Evolutionary conservation across 2,113 vertebrate genomes (phyloP).

Genomic region (Limanda limanda): DNA sequence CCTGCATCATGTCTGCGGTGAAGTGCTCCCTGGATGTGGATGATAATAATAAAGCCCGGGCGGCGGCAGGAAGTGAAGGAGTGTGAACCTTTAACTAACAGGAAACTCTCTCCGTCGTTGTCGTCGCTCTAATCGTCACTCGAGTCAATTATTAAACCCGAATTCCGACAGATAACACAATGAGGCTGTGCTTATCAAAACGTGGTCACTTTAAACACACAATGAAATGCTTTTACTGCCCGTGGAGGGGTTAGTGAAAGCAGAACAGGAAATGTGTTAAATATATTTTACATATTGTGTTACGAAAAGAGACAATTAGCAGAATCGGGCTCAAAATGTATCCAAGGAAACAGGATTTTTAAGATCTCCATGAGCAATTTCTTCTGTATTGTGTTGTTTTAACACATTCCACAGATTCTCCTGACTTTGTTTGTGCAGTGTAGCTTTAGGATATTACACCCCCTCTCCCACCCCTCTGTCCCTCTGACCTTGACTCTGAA

Average conservation of each 20-base stretch:
- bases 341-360: too few relatives aligned
- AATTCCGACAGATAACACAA: neutral
- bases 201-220: neutral
- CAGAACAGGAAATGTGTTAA: too few relatives aligned
- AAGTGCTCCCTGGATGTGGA: neutral
- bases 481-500: neutral
- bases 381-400: too few relatives aligned
- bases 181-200: neutral
- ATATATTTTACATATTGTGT: too few relatives aligned
- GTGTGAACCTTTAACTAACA: slow-evolving; percentile 15
- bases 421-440: too few relatives aligned
- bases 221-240: neutral
- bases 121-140: neutral
- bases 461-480: neutral
- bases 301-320: too few relatives aligned
- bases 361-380: too few relatives aligned
- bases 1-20: neutral
- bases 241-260: neutral
- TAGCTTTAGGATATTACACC: neutral
- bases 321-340: too few relatives aligned
- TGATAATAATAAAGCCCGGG: slow-evolving; percentile 2
- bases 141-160: neutral
- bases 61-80: neutral
- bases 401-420: neutral
- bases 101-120: neutral